Percentiles rank a stretch among this genome's conserved stretches.
Conservation (phyloP, 2,888 invertebrate species). For the Chalcosyrphus nemorum region DNA sequence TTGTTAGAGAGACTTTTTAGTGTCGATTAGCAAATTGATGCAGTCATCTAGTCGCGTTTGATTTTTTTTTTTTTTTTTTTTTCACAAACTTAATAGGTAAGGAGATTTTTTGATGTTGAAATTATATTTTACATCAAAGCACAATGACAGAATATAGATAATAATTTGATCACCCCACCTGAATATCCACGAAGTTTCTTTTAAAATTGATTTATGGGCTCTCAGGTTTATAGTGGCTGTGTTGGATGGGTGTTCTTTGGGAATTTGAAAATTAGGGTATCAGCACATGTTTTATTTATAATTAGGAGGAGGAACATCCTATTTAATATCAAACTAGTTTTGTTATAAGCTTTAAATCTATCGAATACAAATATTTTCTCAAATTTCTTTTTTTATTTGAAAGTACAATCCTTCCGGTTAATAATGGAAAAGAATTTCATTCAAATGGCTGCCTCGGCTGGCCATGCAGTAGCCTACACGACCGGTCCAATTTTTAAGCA, state of each 20-base stretch:
- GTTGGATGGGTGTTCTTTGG: conserved; percentile 2
- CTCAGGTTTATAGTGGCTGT: background rate
- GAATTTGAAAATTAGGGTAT: background rate
- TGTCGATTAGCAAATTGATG: conserved; percentile 20
- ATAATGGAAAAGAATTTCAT: too few relatives aligned
- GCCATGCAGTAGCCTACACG: too few relatives aligned
- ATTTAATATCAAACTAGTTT: too few relatives aligned
- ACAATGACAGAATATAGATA: background rate
- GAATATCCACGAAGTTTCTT: conserved; percentile 3
- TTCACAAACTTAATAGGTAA: background rate
- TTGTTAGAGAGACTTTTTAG: conserved; percentile 38
- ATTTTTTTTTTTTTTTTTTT: too few relatives aligned
- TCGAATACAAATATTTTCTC: too few relatives aligned
- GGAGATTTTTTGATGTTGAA: background rate
- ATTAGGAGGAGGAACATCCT: background rate
- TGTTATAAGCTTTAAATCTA: too few relatives aligned
- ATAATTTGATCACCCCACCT: conserved; percentile 13
- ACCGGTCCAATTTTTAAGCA: too few relatives aligned
- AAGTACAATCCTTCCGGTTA: too few relatives aligned
- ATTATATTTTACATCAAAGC: conserved; percentile 9
- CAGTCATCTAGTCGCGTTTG: background rate
- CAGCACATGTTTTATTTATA: conserved; percentile 2
- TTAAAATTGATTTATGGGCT: background rate
- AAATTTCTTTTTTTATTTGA: too few relatives aligned
- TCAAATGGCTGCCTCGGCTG: too few relatives aligned